Evolutionary conservation across 2,113 vertebrate species (phyloP), one percentile per base, ranked within the genome.

Genomic region (Colossoma macropomum): DNA sequence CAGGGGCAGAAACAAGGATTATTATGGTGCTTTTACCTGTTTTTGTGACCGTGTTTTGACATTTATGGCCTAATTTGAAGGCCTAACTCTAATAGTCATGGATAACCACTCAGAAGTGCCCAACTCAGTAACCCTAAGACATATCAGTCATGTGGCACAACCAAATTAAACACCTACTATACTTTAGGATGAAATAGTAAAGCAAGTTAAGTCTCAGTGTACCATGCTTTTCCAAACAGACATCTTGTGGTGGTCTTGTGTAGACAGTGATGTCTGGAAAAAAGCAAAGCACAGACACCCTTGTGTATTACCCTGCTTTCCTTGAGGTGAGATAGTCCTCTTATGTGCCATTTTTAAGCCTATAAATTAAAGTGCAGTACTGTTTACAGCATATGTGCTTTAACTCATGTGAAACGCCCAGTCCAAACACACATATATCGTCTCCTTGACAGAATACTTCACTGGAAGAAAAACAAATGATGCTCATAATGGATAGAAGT

Each of bases 371-470:
- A 71, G 68, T 45, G 68, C 68, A 45, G 21, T 41, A 45, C 21
- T 71, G 38, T 71, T 71, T 70, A 70, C 34, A 38, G 5, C 32
- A 30, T 45, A 52, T 60, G 68, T 80, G 66, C 9, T 45, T 80
- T 27, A 71, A 17, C 34, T 71, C 32, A 27, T 72, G 56, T 60
- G 68, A 17, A 71, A 80, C 52, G 41, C 79, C 79, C 79, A 80
- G 54, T 73, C 56, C 79, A 74, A 81, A 74, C 79, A 81, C 25
- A 54, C 41, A 81, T 65, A 48, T 15, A 63, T 74, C 59, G 21
- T 73, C 73, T 48, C 7, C 69, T 73, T 62, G 48, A 8, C 71
- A 25, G 15, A 54, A 25, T 25, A 59, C 21, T 81, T 81, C 70
- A 23, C 70, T 27, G 27, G 73, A 74, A 81, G 70, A 54, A 74